These are phyloP conservation scores for Pegoplata infirma DNA, from an alignment of 2,888 invertebrate genomes.

Conservation along the genomic window DNA sequence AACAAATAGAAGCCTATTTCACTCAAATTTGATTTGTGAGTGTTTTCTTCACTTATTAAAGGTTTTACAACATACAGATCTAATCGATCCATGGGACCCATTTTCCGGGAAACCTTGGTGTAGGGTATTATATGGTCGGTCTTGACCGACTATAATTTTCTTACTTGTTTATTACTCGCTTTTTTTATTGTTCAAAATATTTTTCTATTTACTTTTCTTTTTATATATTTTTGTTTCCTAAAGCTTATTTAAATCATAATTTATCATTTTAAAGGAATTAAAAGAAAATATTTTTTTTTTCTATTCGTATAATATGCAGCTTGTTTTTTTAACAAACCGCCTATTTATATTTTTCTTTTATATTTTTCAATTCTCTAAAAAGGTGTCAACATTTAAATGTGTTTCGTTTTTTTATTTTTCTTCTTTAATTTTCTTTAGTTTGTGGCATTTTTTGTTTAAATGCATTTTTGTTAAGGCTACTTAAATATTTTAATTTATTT, in stretches of 20 bases:
- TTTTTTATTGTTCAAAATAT: constrained; percentile 16
- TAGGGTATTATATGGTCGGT: too few relatives aligned
- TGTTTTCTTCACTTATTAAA: too few relatives aligned
- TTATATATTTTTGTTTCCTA: constrained; percentile 42
- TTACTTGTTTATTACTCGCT: constrained; percentile 31
- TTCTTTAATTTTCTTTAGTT: not conserved
- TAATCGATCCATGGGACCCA: too few relatives aligned
- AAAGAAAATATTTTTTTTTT: constrained; percentile 38
- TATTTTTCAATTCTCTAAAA: constrained; percentile 39
- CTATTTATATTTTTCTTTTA: not conserved
- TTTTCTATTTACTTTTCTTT: not conserved
- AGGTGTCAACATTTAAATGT: constrained; percentile 60
- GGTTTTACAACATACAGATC: too few relatives aligned
- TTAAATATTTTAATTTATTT: constrained; percentile 61
- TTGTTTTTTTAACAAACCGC: constrained; percentile 28
- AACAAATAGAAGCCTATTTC: too few relatives aligned
- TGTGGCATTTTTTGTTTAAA: not conserved
- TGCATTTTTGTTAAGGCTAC: constrained; percentile 49
- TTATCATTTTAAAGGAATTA: constrained; percentile 65
- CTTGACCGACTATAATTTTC: too few relatives aligned
- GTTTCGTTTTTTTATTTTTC: not conserved
- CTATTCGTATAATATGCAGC: too few relatives aligned
- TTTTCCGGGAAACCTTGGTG: too few relatives aligned
- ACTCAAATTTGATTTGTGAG: too few relatives aligned
- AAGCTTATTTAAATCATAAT: constrained; percentile 67